Conservation (phyloP, 2,113 vertebrate genomes). For the Grallaria varia region DNA sequence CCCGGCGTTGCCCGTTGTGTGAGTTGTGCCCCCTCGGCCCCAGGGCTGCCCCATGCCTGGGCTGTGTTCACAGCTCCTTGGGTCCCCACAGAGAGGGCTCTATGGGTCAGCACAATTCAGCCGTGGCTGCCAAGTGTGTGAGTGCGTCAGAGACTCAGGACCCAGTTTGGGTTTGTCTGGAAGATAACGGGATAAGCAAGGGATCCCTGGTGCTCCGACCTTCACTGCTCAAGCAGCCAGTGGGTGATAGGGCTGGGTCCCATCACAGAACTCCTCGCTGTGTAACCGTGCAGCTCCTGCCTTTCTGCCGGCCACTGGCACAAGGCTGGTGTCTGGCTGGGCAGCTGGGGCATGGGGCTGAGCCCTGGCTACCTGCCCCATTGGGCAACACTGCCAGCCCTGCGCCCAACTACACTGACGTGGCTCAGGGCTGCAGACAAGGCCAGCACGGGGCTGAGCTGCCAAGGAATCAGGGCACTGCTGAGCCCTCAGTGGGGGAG, state of each 20-base stretch:
- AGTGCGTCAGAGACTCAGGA: not conserved
- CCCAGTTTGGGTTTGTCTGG: not conserved
- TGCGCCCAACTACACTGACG: fast-evolving
- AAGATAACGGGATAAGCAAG: not conserved
- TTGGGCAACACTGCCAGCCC: not conserved
- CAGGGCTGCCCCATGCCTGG: fast-evolving
- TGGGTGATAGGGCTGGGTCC: not conserved
- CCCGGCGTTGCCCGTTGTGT: not conserved
- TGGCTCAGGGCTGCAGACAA: not conserved
- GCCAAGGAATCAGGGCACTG: not conserved
- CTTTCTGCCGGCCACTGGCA: not conserved
- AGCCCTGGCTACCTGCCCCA: not conserved
- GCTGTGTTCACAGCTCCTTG: fast-evolving
- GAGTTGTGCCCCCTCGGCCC: not conserved
- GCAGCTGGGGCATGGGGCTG: fast-evolving
- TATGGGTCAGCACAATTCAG: fast-evolving
- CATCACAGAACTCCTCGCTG: fast-evolving
- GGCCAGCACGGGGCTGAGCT: fast-evolving
- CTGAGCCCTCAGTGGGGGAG: not conserved
- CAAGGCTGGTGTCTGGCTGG: not conserved
- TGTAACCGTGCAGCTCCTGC: not conserved
- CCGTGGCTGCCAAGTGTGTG: not conserved
- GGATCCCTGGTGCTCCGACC: not conserved
- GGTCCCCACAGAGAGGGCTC: not conserved
- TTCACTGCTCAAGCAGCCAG: not conserved